These are phyloP conservation scores for Nomada fucata DNA, from an alignment of 2,888 invertebrate genomes.

Conservation along the genomic window DNA sequence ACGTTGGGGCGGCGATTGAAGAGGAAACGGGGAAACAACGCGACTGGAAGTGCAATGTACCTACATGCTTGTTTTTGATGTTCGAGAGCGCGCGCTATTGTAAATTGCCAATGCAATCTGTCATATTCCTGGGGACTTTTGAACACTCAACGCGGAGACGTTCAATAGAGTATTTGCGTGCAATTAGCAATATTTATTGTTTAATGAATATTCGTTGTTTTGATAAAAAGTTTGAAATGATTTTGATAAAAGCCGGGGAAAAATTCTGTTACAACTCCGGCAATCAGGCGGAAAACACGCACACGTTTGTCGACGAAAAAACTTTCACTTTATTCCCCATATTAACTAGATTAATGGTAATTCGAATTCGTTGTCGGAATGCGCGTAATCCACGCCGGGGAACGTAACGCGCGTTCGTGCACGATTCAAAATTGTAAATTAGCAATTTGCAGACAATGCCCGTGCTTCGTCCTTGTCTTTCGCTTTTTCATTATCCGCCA, in stretches of 20 bases:
- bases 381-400: conserved; percentile 69
- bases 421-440: conserved; percentile 68
- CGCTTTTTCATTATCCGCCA: conserved; percentile 6
- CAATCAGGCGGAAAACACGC: conserved; percentile 39
- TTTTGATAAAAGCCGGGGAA: conserved; percentile 9
- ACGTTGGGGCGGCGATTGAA: too few species aligned
- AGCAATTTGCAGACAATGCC: conserved; percentile 62
- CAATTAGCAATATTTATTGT: not conserved
- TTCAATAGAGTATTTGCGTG: not conserved
- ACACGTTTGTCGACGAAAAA: conserved; percentile 17
- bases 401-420: conserved; percentile 50
- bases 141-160: too few species aligned
- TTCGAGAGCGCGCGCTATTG: too few species aligned
- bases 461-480: conserved; percentile 12
- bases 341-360: conserved; percentile 71
- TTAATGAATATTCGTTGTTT: not conserved
- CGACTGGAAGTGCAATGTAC: too few species aligned
- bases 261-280: conserved; percentile 45
- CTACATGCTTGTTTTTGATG: too few species aligned
- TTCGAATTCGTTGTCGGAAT: conserved; percentile 70
- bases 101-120: too few species aligned
- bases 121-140: too few species aligned
- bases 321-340: conserved; percentile 57
- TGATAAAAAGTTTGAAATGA: not conserved
- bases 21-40: too few species aligned